Base-by-base conservation (phyloP, 2,113 vertebrate genomes). In the Brachyistius frenatus region DNA sequence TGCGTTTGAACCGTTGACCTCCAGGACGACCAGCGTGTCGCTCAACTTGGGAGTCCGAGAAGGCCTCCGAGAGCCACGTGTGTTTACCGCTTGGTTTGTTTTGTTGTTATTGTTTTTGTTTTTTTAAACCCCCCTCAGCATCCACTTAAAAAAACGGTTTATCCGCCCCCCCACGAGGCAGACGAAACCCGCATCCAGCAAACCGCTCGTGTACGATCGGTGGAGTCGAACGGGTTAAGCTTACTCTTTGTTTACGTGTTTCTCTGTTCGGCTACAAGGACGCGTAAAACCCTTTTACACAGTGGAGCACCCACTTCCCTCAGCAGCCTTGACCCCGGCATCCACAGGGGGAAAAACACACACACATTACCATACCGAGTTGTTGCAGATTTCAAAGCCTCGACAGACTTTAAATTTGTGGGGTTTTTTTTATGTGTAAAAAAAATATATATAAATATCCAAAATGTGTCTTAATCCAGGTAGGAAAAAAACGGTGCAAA, bases 1-100 rank as follows among this genome's bases (percentile, higher is more conserved):
- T 10, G 53, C 23, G 62, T 81, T 56, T 63, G 57, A 78, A 87
- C 67, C 60, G 5, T 32, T 81, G 56, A 90, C 80, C 77, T 77
- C 66, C 30, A 8, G 61, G 62, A 54, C 9, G 14, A 65, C 15
- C 53, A 4, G 56, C 44, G 32, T 36, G 31, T 60, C 37, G 49
- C 10, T 10, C 44, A 33, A 66, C 16, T 62, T 72, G 56, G 62
- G 52, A 68, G 56, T 23, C 23, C 23, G 23, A 23, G 23, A 23
- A 23, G 44, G 54, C 52, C 66, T 31, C 66, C 36, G 70, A 72
- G 61, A 70, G 55, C 54, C 75, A 57, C 50, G 15, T 16, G 73
- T 47, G 62, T 74, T 76, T 47, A 68, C 47, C 11, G 58, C 36
- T 69, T 53, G 7, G 62, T 73, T 63, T 46, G 49, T 73, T 11